Conservation (phyloP, 2,888 invertebrate genomes). For the Shargacucullia verbasci region DNA sequence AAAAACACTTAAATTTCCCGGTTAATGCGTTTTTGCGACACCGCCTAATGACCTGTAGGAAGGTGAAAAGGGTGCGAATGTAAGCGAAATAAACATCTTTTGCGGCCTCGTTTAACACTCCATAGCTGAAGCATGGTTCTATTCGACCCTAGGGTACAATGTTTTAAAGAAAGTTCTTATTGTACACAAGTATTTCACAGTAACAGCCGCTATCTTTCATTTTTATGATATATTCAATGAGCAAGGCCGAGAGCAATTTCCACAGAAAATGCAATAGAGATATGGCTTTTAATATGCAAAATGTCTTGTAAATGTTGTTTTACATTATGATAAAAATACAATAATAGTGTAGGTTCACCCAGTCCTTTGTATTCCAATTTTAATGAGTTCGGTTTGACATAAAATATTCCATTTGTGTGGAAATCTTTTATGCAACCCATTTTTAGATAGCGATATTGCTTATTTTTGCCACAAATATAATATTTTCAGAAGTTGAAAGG, state of each 20-base stretch:
- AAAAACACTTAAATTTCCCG: constrained; percentile 78
- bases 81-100: constrained; percentile 70
- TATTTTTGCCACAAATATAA: not conserved
- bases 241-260: constrained; percentile 12
- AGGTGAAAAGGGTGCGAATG: constrained; percentile 63
- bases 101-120: constrained; percentile 55
- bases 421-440: constrained; percentile 27
- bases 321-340: constrained; percentile 35
- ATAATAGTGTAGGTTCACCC: constrained; percentile 10
- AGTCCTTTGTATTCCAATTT: constrained; percentile 31
- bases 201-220: constrained; percentile 3
- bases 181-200: constrained; percentile 8
- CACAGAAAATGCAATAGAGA: constrained; percentile 2
- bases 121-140: constrained; percentile 19
- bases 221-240: constrained; percentile 21
- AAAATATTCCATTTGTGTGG: constrained; percentile 39
- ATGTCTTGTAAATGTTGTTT: constrained; percentile 26
- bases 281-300: constrained; percentile 30
- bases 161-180: constrained; percentile 24
- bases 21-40: constrained; percentile 76
- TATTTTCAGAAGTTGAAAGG: no score
- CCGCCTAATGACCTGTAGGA: constrained; percentile 65
- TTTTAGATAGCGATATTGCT: constrained; percentile 12
- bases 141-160: constrained; percentile 38
- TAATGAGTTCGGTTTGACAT: constrained; percentile 43